Evolutionary conservation across 2,113 vertebrate genomes (phyloP), one percentile per base, ranked within the genome.

Genomic region (Paramormyrops kingsleyae): DNA sequence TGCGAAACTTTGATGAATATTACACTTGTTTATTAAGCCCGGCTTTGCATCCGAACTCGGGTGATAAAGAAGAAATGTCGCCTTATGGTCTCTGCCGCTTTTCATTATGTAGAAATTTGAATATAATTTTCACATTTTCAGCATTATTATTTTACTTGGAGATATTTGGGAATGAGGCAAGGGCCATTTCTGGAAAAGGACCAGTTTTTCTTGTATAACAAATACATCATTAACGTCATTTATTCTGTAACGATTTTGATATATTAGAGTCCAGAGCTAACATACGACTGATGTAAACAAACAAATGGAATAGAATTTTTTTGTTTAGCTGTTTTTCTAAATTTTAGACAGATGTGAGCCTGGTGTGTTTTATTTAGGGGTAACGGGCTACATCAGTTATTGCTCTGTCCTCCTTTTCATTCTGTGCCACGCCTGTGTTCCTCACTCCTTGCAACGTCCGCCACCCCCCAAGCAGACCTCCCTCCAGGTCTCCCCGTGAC

Each of bases 141-240:
- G n/a, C 56, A 35, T 62, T n/a, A 56, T 47, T 62, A 56, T 62
- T 44, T 83, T 62, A 62, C 12, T 66, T 90, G 92, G 93, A 95
- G 90, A 92, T 92, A 93, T 94, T 92, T 93, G 21, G 83, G 83
- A n/a, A 80, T 80, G 35, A 80, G 74, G 74, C 17, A 4, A 39
- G 35, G 74, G 35, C 35, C 74, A 39, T 80, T 39, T 80, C 17
- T 80, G 74, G 35, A 80, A 39, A 42, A 42, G 35, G 35, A 42
- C 15, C 35, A 19, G 74, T 15, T 80, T 80, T 80, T 80, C 74
- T 80, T 70, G 2, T 42, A 80, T 80, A 19, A 80, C 5, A 80
- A 80, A 80, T 80, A 42, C 35, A 80, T 80, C 74, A 42, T 17
- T 80, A 80, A 80, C 10, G 2, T 77, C 35, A 39, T 77, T 77